Evolutionary conservation across 2,113 vertebrate species (phyloP), one percentile per base, ranked within the genome.

Genomic region (Cephalopterus ornatus): DNA sequence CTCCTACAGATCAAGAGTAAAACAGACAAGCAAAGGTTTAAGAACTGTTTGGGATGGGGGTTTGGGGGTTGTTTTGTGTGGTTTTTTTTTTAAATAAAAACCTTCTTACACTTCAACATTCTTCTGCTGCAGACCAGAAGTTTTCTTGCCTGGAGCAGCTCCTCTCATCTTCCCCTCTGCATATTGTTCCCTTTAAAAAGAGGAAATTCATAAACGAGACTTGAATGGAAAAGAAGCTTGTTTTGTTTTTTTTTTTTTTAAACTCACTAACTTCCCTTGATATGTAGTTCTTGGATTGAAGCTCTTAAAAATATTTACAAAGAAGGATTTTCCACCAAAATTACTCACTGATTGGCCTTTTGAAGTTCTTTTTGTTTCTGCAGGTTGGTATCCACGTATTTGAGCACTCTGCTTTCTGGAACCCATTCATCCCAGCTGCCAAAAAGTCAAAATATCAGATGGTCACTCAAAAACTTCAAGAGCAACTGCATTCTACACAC

Each of bases 311-410:
- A 3, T 2, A 41, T 3, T 58, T 55, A 30, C 39, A 49, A 35
- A 5, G 30, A 30, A 35, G 12, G 16, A 28, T 32, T 61, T 22
- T 52, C 16, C 8, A 44, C 12, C n/a, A 68, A 33, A 76, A 46
- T 41, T 11, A 99, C 99, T 99, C 97, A 99, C 99, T 99, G 99
- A 97, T 99, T 99, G 94, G 99, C 99, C 97, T 99, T 99, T 95
- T 99, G 99, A 98, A 99, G 99, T 98, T 99, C 99, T 97, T 99
- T 99, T 98, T 99, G 99, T 98, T 99, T 99, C 97, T 99, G 99
- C 98, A 99, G 98, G 97, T 99, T 99, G 98, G 99, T 99, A 93
- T 99, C 99, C 98, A 99, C 99, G 97, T 99, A 99, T 97, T 99
- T 99, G 97, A 99, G 99, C 82, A 99, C 99, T 98, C 99, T 98